Evolutionary conservation across 2,888 invertebrate species (phyloP).

Genomic region (Pachycephus smyrnensis): DNA sequence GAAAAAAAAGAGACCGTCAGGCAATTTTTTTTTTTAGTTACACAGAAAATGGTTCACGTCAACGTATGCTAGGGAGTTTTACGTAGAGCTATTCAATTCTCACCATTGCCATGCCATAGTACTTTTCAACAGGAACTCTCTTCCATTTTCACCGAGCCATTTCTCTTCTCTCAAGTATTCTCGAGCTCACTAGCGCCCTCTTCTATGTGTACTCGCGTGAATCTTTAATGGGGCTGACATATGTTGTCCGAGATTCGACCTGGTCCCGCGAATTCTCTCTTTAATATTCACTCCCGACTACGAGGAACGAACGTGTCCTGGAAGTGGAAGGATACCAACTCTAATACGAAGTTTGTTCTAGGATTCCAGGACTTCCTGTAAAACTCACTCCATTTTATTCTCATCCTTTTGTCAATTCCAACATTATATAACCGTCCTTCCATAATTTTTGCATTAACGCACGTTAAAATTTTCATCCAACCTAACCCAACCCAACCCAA

Average conservation of each 20-base stretch:
- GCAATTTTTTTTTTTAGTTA: neutral
- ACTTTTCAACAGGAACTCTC: neutral
- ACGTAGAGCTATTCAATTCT: neutral
- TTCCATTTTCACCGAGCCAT: neutral
- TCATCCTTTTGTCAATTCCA: neutral
- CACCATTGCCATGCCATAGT: neutral
- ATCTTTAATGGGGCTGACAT: slow-evolving; percentile 5
- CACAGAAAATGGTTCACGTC: neutral
- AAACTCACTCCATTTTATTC: neutral
- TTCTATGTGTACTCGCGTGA: neutral
- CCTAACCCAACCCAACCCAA: neutral
- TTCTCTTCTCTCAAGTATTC: neutral
- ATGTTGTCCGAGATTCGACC: slow-evolving; percentile 12
- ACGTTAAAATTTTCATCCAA: neutral
- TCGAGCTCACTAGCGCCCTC: neutral
- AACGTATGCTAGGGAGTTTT: neutral
- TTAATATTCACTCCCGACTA: slow-evolving; percentile 4
- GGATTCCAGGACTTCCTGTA: neutral
- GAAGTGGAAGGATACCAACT: neutral
- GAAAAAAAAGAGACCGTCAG: too few species aligned
- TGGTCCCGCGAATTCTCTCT: slow-evolving; percentile 3
- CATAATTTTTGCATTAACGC: neutral
- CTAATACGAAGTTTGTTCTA: neutral
- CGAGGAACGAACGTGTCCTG: neutral
- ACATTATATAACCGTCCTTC: neutral